Percentiles rank a stretch among this genome's conserved stretches.
Evolutionary conservation across 2,113 vertebrate species (phyloP).

Genomic region (Lepus timidus): DNA sequence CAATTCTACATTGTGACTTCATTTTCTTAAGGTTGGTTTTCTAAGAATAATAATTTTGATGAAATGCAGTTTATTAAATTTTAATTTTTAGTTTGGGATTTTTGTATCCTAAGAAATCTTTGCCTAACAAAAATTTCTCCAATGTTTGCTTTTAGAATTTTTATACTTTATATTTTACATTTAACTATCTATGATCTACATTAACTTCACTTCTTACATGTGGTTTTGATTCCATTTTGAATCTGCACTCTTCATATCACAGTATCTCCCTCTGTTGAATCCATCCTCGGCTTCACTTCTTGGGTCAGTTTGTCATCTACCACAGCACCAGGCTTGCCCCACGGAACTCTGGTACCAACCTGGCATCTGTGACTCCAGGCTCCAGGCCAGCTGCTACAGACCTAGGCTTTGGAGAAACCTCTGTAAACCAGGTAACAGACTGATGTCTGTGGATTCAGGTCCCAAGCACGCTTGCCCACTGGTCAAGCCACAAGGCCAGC

Average conservation of each 20-base stretch:
- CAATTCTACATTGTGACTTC: not conserved
- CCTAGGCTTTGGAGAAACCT: not conserved
- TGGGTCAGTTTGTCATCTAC: not conserved
- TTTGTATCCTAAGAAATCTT: not conserved
- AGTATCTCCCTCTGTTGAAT: not conserved
- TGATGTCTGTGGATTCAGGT: not conserved
- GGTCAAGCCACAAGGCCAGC: not conserved
- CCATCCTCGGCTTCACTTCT: not conserved
- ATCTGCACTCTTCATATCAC: not conserved
- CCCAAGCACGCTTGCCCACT: not conserved
- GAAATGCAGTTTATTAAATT: constrained; percentile 8
- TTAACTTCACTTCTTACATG: not conserved
- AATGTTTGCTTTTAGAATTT: not conserved
- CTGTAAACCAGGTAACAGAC: too few species aligned
- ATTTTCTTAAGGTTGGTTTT: constrained; percentile 12
- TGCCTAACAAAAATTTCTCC: not conserved
- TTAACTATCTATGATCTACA: not conserved
- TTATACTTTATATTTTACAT: not conserved
- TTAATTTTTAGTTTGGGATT: constrained; percentile 18
- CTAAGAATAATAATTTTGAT: constrained; percentile 31
- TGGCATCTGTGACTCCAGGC: not conserved
- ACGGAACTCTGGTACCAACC: not conserved
- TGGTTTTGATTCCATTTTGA: constrained; percentile 5
- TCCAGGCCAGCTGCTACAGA: not conserved
- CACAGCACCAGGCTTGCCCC: not conserved